Conservation (phyloP, 2,113 vertebrate species). For the Paraplagusia blochii region DNA sequence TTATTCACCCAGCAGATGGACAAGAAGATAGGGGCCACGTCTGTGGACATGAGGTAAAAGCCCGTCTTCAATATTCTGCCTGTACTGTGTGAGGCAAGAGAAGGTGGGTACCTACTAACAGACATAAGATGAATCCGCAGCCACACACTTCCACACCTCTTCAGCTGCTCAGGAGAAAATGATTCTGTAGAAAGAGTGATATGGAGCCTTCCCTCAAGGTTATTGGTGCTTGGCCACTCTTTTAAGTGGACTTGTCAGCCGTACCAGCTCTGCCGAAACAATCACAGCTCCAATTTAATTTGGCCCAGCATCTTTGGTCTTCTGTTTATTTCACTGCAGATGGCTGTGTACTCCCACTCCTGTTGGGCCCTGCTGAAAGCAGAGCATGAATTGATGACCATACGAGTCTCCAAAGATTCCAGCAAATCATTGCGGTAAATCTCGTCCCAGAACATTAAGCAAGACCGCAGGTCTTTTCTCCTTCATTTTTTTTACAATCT, state of each 20-base stretch:
- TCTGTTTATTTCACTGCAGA: conserved; percentile 36
- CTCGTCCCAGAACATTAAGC: conserved; percentile 57
- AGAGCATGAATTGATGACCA: conserved; percentile 66
- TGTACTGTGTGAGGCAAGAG: conserved; percentile 18
- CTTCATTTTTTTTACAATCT: conserved; percentile 3
- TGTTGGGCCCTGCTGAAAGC: conserved; percentile 56
- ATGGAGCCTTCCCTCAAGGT: conserved; percentile 56
- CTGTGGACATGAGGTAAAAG: conserved; percentile 35
- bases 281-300: conserved; percentile 60
- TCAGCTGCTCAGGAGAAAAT: conserved; percentile 34
- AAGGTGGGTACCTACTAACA: conserved; percentile 24
- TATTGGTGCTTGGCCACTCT: conserved; percentile 46
- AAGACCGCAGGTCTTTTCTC: conserved; percentile 49
- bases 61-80: conserved; percentile 29
- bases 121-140: conserved; percentile 52
- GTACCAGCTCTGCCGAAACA: conserved; percentile 60
- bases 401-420: conserved; percentile 62
- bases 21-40: conserved; percentile 36
- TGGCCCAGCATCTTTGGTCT: conserved; percentile 39
- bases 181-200: conserved; percentile 46
- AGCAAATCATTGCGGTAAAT: conserved; percentile 61
- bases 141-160: conserved; percentile 40
- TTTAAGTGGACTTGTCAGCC: conserved; percentile 56
- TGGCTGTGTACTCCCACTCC: conserved; percentile 34
- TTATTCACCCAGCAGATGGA: conserved; percentile 56